Evolutionary conservation across 53 echinoderm and acorn worm species (phyloP), one percentile per base, ranked within the genome.

Genomic region (Holothuria leucospilota): DNA sequence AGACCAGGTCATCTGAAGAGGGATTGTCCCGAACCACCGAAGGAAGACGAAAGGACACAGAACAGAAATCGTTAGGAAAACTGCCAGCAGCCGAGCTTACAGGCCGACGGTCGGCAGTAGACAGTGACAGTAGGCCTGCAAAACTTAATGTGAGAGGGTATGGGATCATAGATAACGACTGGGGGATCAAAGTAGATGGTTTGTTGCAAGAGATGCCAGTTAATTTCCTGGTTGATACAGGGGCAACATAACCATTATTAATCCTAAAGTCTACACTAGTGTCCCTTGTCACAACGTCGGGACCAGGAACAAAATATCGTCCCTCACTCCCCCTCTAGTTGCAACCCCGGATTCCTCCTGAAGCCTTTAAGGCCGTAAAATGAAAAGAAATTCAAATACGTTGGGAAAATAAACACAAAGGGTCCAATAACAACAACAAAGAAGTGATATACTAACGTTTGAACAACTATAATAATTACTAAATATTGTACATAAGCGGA

Each of bases 21-120:
- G 28, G 29, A 77, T 34, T 86, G 77, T 23, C 62, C 62, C 8
- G 64, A 86, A 34, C 28, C n/a, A 46, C 64, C 51, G 7, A 70
- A 85, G n/a, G 53, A 69, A 16, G 56, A 69, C n/a, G 30, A 56
- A 25, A 18, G 59, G 30, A 7, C 51, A 56, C 16, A 12, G 16
- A 46, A 18, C 1, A 25, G 4, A 16, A 25, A 38, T 16, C 69
- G 56, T 56, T 16, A 56, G 56, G 56, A 56, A 56, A 86, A 86
- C 86, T 60, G 24, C 73, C 75, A 24, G 29, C 29, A 52, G 77
- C 27, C 86, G 86, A 27, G 29, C 86, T 86, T 86, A 34, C 46
- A 29, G 86, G 73, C 77, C 86, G 61, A 74, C 77, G 74, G 46
- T 62, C 86, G 77, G 25, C 77, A 15, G 86, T 80, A 80, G 61